Evolutionary conservation across 2,113 vertebrate genomes (phyloP), one percentile per base, ranked within the genome.

Genomic region (Stictonetta naevosa): DNA sequence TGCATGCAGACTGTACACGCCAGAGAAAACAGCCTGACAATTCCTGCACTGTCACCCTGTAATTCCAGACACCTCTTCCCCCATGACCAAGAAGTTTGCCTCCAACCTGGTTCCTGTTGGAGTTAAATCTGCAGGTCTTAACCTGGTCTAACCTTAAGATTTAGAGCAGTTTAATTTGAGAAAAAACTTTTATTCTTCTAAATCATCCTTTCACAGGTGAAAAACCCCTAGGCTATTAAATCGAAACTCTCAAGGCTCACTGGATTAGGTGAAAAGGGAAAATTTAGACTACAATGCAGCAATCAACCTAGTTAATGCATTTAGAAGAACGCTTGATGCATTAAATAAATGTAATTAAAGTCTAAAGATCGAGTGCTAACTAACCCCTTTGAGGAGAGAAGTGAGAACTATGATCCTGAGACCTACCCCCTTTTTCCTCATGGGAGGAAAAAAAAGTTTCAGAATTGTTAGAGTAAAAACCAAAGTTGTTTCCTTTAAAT

Each of bases 321-420:
- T 85, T 85, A 58, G 11, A 75, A 72, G 15, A 18, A 4, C 20
- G 81, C 66, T 31, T 21, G 58, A 8, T 48, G 13, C 87, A 52
- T 38, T 31, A 79, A 53, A 0, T 0, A 59, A 67, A 56, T 4
- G 11, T 88, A 3, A 66, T 64, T 34, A 14, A 81, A 68, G 29
- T 52, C 12, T 52, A 42, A 40, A 76, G 6, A 38, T 13, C 18
- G 66, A 80, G 16, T 15, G 6, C 55, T 79, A 66, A 38, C 13
- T 5, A 52, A 44, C 2, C 0, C 2, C 6, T 72, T 75, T 40
- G 10, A 56, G 6, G 13, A 80, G 11, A 60, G 29, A 19, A 34
- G 2, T 18, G 4, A 88, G 58, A 74, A 66, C 10, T 11, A 2
- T 20, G 29, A 21, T 38, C 3, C 20, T 55, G 56, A 18, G 4